Conservation (phyloP, 2,797 vertebrate species). For the Pempheris klunzingeri region DNA sequence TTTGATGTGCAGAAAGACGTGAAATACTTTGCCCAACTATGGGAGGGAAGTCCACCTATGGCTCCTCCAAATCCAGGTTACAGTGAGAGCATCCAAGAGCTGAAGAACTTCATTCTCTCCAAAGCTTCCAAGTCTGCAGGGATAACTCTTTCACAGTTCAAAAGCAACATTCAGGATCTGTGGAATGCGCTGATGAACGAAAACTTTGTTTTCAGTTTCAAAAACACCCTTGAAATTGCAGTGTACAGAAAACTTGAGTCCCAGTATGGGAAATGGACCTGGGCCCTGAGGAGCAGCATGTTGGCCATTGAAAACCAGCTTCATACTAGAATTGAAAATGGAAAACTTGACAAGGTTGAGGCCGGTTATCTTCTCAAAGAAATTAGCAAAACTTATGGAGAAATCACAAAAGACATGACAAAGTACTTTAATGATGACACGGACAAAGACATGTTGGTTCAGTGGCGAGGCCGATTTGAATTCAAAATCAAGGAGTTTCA, state of each 20-base stretch:
- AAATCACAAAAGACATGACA: constrained; percentile 1
- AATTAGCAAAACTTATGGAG: neutral
- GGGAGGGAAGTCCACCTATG: constrained; percentile 86
- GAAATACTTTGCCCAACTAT: constrained; percentile 84
- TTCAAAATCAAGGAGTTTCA: constrained; percentile 43
- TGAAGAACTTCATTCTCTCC: constrained; percentile 78
- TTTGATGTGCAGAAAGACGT: constrained; percentile 83
- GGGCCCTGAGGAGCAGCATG: constrained; percentile 78
- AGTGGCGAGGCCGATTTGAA: constrained; percentile 48
- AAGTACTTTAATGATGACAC: constrained; percentile 27
- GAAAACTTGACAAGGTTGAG: neutral
- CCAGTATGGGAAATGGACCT: constrained; percentile 76
- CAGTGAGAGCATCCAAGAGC: constrained; percentile 79
- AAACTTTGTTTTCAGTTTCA: constrained; percentile 87
- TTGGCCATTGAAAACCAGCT: constrained; percentile 60
- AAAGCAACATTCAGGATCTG: constrained; percentile 71
- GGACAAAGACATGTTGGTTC: constrained; percentile 52
- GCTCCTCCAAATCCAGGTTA: constrained; percentile 86
- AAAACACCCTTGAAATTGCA: constrained; percentile 81
- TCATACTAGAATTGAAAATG: constrained; percentile 42
- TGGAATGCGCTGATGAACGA: constrained; percentile 84
- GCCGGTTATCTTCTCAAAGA: rapidly evolving
- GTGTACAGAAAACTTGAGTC: constrained; percentile 79
- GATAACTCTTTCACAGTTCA: constrained; percentile 78
- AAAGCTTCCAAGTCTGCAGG: constrained; percentile 52